Base-by-base conservation (phyloP, 2,888 invertebrate species). In the Drosophila formosana region DNA sequence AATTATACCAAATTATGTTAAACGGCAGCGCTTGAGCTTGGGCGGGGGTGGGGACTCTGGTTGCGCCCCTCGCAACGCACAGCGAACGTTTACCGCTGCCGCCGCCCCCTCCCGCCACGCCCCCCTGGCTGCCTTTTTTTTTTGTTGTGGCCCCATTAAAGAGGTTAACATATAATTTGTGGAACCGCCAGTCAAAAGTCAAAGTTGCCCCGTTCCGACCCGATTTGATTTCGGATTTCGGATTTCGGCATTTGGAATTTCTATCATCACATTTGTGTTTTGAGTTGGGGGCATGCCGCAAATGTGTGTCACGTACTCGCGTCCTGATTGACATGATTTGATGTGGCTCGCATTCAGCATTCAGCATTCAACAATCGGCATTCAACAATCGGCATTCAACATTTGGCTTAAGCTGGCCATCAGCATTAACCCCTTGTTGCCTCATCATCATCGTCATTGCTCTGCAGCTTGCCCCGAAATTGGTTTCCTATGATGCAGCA, bases 1-100 rank as follows among this genome's bases (percentile, higher is more conserved):
- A 91, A 92, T 92, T 91, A 92, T 89, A 86, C 86, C 87, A 91
- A 91, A 92, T 91, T 91, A 91, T 89, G 84, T 90, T 92, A 92
- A 91, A 91, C 90, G 91, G 90, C 87, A 90, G 68, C 75, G 58
- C 63, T 30, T 6, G 39, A 28, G 5, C 18, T 1, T 18, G 18
- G 80, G 67, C 86, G 71, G 67, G 67, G 82, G 79, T 71, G 79
- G 71, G 63, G 72, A 11, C 26, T 43, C 47, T 23, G 55, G 55
- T 26, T 32, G 23, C 55, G 32, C 55, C 52, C 32, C 30, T 30
- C 25, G 7, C 6, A 45, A 46, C 25, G 6, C 6, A 26, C n/a
- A 6, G n/a, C 30, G 30, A 30, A 7, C 25, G 47, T 30, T 8
- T 47, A 18, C 18, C 18, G 1, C 18, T 1, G 39, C 34, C 72